Conservation (phyloP, 2,888 invertebrate genomes). For the Nesidiocoris tenuis region DNA sequence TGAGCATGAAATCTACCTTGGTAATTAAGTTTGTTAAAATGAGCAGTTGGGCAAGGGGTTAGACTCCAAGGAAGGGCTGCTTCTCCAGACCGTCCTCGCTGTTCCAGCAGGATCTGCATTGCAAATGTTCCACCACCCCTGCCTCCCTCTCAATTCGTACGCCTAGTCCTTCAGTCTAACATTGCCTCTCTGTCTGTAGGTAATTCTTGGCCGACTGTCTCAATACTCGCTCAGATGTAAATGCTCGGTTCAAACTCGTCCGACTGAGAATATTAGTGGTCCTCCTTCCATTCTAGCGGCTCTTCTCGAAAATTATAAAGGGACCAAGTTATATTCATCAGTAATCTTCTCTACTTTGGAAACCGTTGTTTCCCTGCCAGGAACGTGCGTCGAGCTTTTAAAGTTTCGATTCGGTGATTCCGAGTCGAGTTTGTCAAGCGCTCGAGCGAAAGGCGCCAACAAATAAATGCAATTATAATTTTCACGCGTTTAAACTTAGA, state of each 20-base stretch:
- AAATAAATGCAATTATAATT: background rate
- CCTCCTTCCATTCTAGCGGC: conserved; percentile 1
- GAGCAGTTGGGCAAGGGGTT: conserved; percentile 30
- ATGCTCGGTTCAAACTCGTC: conserved; percentile 40
- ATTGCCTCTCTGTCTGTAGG: conserved; percentile 10
- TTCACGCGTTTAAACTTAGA: background rate
- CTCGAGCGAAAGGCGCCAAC: background rate
- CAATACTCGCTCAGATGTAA: conserved; percentile 40
- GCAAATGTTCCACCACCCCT: conserved; percentile 27
- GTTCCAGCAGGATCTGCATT: conserved; percentile 32
- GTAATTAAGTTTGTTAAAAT: conserved; percentile 44
- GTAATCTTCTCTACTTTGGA: conserved; percentile 5
- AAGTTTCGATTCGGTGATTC: background rate
- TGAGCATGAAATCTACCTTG: conserved; percentile 42
- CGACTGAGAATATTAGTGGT: conserved; percentile 40
- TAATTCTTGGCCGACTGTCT: conserved; percentile 42
- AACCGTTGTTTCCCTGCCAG: background rate
- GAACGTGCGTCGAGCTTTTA: background rate
- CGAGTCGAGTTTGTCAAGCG: background rate
- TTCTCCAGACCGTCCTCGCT: conserved; percentile 19
- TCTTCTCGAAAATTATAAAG: conserved; percentile 29
- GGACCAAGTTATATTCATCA: conserved; percentile 30
- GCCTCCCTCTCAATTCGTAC: conserved; percentile 1
- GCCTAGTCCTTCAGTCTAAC: background rate
- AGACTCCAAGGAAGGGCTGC: conserved; percentile 13